phyloP scores from a whole-genome alignment of 2,113 vertebrate genomes.

The Alces alces region DNA sequence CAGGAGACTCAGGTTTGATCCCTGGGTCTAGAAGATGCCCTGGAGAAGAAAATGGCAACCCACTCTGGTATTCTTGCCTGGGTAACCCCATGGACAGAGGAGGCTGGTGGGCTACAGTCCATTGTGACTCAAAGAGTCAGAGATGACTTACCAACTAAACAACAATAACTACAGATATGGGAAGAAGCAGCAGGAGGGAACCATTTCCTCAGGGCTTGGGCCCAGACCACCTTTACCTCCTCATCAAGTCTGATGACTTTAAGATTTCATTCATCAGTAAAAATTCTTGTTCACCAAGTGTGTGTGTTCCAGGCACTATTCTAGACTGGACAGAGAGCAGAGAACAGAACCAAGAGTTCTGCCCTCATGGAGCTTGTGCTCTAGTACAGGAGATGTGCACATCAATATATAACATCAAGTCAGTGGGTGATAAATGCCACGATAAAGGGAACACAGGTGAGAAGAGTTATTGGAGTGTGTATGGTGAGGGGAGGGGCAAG shows the following conservation, averaged over 20 bases:
- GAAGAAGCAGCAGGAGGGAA: neutral
- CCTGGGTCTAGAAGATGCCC: neutral
- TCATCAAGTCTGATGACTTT: neutral
- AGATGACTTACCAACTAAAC: fast-evolving
- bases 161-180: neutral
- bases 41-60: neutral
- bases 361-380: neutral
- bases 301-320: neutral
- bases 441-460: neutral
- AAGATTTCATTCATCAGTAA: neutral
- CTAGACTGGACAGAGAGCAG: neutral
- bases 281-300: neutral
- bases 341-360: neutral
- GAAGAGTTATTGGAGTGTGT: neutral
- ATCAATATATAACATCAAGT: neutral
- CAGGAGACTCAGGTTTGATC: too few species aligned
- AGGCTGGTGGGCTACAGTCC: fast-evolving
- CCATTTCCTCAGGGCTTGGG: neutral
- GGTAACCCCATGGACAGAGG: neutral
- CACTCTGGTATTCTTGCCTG: neutral
- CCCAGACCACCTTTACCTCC: neutral
- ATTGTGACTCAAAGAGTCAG: fast-evolving
- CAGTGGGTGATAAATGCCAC: neutral
- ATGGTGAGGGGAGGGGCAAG: neutral
- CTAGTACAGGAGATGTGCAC: neutral